Base-by-base conservation (phyloP, 1,140 invertebrate species). In the Episyrphus balteatus region DNA sequence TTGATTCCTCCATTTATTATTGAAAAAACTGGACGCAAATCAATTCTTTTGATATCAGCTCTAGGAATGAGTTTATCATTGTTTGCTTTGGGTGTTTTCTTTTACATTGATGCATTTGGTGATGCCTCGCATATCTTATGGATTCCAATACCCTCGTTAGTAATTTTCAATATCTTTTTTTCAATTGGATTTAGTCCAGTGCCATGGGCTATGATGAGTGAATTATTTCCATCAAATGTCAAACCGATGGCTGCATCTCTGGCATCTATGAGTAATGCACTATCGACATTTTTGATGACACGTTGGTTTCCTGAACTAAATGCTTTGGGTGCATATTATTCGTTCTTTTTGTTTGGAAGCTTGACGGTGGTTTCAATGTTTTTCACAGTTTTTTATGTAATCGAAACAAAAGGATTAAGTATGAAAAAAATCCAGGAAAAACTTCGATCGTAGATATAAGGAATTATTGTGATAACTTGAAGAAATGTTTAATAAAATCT, bases 151-250 rank as follows among this genome's bases (percentile, higher is more conserved):
- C 49, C 71, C n/a, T 72, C 76, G 0, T 59, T 83, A 10, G 67
- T 82, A 2, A 49, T 76, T 33, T 84, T 77, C 66, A 80, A 81
- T 30, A 62, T 76, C 8, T 70, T 75, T 0, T 83, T 80, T 57
- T 75, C 76, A 64, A 62, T 76, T 3, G 62, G 68, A 7, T 81
- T 86, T 59, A 86, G 86, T 1, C 84, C 87, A 0, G 68, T 90
- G 7, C 84, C 86, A 0, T 88, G 86, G 84, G 77, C 84, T 1
- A 75, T 91, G 15, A 82, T 88, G 77, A 81, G 79, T 3, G 84
- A 91, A 67, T 75, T 89, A 44, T 84, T 88, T 54, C 78, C 87
- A 1, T 70, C 78, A 1, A 78, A 81, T 53, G 75, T 86, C 0
- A 82, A 85, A 61, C 79, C 82, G 0, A 69, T 77, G 8, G 85